Evolutionary conservation across 2,797 vertebrate genomes (phyloP).

Genomic region (Cygnus olor): DNA sequence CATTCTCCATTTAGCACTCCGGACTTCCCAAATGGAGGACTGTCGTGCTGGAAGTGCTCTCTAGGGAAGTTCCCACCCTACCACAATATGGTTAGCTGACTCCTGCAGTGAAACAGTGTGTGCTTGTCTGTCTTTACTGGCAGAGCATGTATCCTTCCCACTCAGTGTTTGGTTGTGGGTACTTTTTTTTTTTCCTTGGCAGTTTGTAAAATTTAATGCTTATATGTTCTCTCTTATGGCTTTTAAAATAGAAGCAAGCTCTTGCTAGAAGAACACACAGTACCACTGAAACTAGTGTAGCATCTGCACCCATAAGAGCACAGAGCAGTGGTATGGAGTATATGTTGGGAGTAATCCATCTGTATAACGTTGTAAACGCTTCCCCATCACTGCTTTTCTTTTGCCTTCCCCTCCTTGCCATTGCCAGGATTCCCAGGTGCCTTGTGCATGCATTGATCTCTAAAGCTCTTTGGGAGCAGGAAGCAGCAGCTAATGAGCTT

Average conservation of each 20-base stretch:
- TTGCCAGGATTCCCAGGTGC: background rate
- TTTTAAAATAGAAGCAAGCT: conserved; percentile 36
- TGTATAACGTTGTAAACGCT: background rate
- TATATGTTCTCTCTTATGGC: background rate
- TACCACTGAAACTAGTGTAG: background rate
- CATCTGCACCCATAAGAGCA: background rate
- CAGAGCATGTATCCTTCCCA: background rate
- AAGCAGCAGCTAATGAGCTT: conserved; percentile 12
- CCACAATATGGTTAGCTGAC: background rate
- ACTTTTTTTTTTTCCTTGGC: background rate
- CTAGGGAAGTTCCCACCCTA: background rate
- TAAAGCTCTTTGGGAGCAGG: background rate
- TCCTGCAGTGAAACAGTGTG: background rate
- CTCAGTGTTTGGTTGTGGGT: background rate
- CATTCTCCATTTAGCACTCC: background rate
- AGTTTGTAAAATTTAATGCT: background rate
- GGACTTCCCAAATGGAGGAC: background rate
- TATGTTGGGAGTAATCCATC: background rate
- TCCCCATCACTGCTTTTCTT: background rate
- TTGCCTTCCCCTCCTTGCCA: background rate
- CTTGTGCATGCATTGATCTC: background rate
- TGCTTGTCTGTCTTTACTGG: conserved; percentile 5
- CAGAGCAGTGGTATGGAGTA: background rate
- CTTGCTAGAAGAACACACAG: background rate
- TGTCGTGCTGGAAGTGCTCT: background rate